Evolutionary conservation across 2,797 vertebrate species (phyloP), one percentile per base, ranked within the genome.

Genomic region (Myoxocephalus aenaeus): DNA sequence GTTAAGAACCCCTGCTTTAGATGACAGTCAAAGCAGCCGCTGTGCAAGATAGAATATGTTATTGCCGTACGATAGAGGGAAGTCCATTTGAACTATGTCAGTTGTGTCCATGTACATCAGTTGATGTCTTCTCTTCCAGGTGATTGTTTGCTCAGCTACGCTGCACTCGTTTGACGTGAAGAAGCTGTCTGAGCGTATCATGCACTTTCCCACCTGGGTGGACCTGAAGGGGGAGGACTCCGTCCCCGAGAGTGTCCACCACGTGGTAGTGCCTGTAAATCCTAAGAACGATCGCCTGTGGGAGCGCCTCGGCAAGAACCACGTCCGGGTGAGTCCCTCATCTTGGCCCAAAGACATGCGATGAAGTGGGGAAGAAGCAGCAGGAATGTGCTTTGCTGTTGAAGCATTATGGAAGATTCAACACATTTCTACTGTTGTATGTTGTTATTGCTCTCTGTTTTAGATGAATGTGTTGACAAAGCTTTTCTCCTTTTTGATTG

Each of bases 181-280:
- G 94, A 99, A 99, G 83, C 89, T 99, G 1, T 98, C 98, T 0
- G 98, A 99, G 87, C 98, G 98, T 85, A 99, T 99, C 82, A 99
- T 99, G 98, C 98, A 99, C 91, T 99, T 99, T 80, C 98, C 98
- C 53, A 99, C 97, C 0, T 99, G 98, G 98, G 98, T 99, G 70
- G 98, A 99, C 86, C 89, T 99, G 82, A 99, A 99, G 94, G 98
- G 98, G 25, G 98, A 99, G 90, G 98, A 99, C 91, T 99, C 98
- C 0, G 96, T 99, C 6, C 98, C 98, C 0, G 98, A 99, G 76
- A 97, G 97, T 0, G 98, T 99, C 25, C 98, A 99, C 88, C 98
- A 99, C 1, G 96, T 99, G 54, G 98, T 99, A 29, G 98, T 99
- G 38, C 96, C 94, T 0, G 96, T 99, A 79, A 99, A 98, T 83